Base-by-base conservation (phyloP, 2,113 vertebrate species). In the Prionailurus bengalensis region DNA sequence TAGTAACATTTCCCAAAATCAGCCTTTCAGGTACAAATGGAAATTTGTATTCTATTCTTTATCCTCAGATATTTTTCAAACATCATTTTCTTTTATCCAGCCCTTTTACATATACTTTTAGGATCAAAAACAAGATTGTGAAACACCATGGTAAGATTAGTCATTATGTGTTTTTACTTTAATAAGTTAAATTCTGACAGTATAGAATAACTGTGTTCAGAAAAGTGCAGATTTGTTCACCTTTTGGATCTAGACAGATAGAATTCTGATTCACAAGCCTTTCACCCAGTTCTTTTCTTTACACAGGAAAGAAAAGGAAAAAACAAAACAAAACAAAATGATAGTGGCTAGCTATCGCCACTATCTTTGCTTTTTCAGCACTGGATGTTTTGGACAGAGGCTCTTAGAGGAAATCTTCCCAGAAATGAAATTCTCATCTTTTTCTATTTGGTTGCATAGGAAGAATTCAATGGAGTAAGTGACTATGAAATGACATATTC, bases 331-430 rank as follows among this genome's bases (percentile, higher is more conserved):
- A n/a, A 78, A 79, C 11, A 23, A 36, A 9, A 12, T 65, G 11
- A 36, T 27, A 15, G 7, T 51, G 80, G 42, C 39, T 63, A 85
- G 3, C 65, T 9, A 25, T 3, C 3, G 63, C 7, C 7, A 66
- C 7, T 65, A 23, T 3, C 13, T 89, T 81, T 78, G 55, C 31
- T 27, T 97, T 97, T 97, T 98, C 97, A 97, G 97, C 97, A 98
- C 97, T 95, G 25, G 36, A 7, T 25, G 42, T 31, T 74, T 42
- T 98, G 96, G 97, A 98, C 95, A 98, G 96, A 98, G 97, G 39
- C 61, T 76, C 58, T 91, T 81, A 51, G 9, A 87, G 58, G 16
- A 89, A 73, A 16, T 83, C 25, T 73, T 76, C 5, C 6, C 33
- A 55, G 92, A 96, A 87, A 95, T 78, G 42, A 51, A 79, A 78